Evolutionary conservation across 2,797 vertebrate species (phyloP).

Genomic region (Enteromius afrohamiltoni): DNA sequence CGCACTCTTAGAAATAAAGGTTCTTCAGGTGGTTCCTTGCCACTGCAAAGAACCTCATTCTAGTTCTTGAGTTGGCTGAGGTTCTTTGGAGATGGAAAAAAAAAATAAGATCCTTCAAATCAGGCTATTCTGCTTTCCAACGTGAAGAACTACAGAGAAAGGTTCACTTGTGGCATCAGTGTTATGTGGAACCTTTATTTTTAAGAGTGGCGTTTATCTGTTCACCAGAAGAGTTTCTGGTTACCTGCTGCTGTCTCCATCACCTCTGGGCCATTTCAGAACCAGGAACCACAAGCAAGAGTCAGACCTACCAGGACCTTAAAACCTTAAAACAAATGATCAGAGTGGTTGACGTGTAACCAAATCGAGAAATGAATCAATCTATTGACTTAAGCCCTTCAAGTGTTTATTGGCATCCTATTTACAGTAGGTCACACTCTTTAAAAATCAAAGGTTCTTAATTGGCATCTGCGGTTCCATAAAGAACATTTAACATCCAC

Average conservation of each 20-base stretch:
- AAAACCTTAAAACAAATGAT: background rate
- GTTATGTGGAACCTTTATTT: constrained; percentile 39
- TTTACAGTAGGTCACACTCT: background rate
- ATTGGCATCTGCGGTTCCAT: background rate
- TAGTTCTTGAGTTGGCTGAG: constrained; percentile 8
- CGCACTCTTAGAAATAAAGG: constrained; percentile 39
- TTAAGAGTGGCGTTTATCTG: constrained; percentile 35
- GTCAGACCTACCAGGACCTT: constrained; percentile 17
- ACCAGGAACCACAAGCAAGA: constrained; percentile 23
- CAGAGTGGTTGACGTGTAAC: background rate
- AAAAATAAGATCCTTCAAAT: background rate
- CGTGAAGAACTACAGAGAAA: background rate
- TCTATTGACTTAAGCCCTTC: constrained; percentile 4
- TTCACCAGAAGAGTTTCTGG: constrained; percentile 22
- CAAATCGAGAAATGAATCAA: background rate
- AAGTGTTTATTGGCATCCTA: constrained; percentile 1
- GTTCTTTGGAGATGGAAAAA: background rate
- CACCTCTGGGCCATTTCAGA: constrained; percentile 34
- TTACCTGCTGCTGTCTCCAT: constrained; percentile 22
- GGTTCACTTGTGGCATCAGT: constrained; percentile 2
- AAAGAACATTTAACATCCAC: background rate
- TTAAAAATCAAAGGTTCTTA: background rate
- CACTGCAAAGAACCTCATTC: background rate
- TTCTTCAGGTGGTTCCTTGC: constrained; percentile 13
- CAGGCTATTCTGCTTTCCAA: background rate